Evolutionary conservation across 2,888 invertebrate species (phyloP).

Genomic region (Platycheirus rosarum): DNA sequence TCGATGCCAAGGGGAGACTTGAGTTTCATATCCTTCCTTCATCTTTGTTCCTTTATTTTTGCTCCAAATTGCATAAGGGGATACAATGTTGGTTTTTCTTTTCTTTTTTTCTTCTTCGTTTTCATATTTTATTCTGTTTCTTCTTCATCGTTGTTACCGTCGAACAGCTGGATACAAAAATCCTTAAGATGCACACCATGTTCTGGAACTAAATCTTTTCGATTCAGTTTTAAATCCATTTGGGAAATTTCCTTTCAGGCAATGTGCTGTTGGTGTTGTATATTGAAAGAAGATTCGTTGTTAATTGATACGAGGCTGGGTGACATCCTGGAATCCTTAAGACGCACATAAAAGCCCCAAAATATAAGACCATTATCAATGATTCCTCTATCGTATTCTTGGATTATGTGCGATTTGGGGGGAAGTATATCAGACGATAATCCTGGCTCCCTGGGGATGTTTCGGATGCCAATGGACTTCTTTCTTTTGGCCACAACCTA

Average conservation of each 20-base stretch:
- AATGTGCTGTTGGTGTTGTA: conserved; percentile 46
- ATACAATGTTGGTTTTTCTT: conserved; percentile 11
- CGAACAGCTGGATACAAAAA: conserved; percentile 64
- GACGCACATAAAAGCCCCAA: background rate
- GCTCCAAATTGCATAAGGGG: conserved; percentile 37
- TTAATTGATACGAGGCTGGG: conserved; percentile 32
- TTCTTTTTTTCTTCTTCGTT: conserved; percentile 8
- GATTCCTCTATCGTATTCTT: conserved; percentile 12
- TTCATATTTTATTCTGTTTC: conserved; percentile 45
- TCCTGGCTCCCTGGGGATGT: background rate
- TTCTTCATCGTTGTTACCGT: background rate
- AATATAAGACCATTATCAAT: background rate
- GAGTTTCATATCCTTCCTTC: conserved; percentile 37
- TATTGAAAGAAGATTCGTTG: background rate
- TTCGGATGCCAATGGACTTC: background rate
- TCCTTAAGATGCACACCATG: conserved; percentile 64
- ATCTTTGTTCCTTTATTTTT: conserved; percentile 27
- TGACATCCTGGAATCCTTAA: conserved; percentile 19
- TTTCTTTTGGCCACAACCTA: conserved; percentile 7
- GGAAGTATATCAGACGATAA: background rate
- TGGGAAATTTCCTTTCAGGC: background rate
- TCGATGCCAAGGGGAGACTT: conserved; percentile 49
- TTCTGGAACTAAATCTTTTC: conserved; percentile 67
- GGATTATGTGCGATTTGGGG: conserved; percentile 27
- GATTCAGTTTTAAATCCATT: conserved; percentile 58